These are phyloP conservation scores for Propithecus perrieri DNA, from an alignment of 2,797 vertebrate genomes.

Conservation along the genomic window DNA sequence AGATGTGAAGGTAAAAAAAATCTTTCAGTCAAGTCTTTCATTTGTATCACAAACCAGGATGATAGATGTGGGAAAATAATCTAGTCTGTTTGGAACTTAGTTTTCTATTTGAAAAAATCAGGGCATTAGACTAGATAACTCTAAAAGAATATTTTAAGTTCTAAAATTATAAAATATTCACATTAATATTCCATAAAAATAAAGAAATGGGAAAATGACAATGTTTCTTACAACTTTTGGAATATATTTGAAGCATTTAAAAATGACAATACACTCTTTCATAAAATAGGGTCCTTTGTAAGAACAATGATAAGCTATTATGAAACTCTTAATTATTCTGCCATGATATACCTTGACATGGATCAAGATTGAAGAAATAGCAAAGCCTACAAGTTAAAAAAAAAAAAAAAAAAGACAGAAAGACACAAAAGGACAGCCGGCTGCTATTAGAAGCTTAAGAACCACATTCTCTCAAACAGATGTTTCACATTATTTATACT, in stretches of 20 bases:
- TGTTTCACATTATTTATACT: background rate
- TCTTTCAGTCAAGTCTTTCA: background rate
- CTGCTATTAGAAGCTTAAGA: background rate
- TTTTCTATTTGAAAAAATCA: background rate
- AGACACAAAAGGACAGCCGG: background rate
- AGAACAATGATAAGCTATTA: background rate
- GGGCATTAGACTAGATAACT: background rate
- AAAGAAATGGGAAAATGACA: background rate
- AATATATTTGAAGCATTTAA: background rate
- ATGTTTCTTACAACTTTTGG: background rate
- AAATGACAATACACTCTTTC: background rate
- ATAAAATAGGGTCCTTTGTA: background rate
- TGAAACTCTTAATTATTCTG: background rate
- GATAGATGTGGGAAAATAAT: background rate
- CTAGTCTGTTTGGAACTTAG: background rate
- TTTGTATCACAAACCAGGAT: background rate
- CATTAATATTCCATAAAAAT: background rate
- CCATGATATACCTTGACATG: background rate
- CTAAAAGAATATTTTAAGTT: background rate
- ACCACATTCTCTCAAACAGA: background rate
- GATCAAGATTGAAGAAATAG: background rate
- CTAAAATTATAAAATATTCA: background rate
- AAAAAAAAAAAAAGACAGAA: background rate
- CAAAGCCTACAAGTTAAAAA: background rate
- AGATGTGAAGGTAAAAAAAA: background rate